Evolutionary conservation across 2,113 vertebrate genomes (phyloP), one percentile per base, ranked within the genome.

Genomic region (Epinephelus cyanopodus): DNA sequence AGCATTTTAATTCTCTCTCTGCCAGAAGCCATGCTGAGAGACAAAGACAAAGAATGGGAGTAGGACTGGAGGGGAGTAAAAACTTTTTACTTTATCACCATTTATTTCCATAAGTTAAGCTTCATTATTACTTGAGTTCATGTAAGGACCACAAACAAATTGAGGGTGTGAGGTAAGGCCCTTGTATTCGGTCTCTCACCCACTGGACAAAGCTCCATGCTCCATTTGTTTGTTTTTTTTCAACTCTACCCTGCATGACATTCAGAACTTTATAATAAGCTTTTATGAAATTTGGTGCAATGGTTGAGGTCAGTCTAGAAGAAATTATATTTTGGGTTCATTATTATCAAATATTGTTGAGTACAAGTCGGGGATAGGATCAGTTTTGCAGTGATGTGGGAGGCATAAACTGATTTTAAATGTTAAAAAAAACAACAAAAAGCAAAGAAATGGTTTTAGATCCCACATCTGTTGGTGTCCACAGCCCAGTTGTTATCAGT

Each of bases 1-100:
- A 72, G 45, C 67, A 48, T 73, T 77, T 45, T 83, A 50, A 83
- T 69, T 77, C 77, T 57, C 76, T 47, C 62, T 53, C 62, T 63
- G 83, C 76, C 53, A 15, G 76, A 73, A 69, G 45, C 57, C 76
- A 77, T 4, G 68, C 72, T 74, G 74, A 64, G 60, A 81, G 61
- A 80, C 23, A 62, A 53, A 81, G 60, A 39, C 54, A 57, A 74
- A 48, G 37, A 56, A 50, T 23, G 39, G 54, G 54, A 66, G 39
- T 45, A 33, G 5, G 50, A 54, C 53, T 60, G 14, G 14, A 18
- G 37, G 17, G 11, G 23, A 45, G 37, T 12, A 69, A 39, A 72
- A 78, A 52, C 21, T 56, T 62, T 70, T 62, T 18, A 12, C 37
- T 84, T 81, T 54, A 68, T 78, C 42, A 47, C 33, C 53, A 78